phyloP scores from a whole-genome alignment of 1,140 invertebrate species.

The Bilobella aurantiaca region DNA sequence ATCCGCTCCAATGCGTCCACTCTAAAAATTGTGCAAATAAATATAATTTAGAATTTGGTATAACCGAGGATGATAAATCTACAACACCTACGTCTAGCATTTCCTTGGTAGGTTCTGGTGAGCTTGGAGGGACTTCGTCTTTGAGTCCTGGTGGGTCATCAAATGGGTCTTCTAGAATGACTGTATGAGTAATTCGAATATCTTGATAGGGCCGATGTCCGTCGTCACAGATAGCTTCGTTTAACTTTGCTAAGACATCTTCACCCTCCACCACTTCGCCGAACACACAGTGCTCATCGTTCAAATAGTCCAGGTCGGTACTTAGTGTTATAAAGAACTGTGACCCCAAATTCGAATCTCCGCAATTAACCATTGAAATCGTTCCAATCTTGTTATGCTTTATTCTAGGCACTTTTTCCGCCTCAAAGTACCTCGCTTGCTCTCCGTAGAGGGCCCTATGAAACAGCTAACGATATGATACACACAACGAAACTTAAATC shows the following conservation, averaged over 20 bases:
- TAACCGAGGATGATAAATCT: neutral
- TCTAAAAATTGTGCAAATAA: conserved; percentile 42
- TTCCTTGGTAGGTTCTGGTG: conserved; percentile 77
- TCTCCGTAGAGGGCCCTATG: conserved; percentile 63
- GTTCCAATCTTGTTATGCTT: conserved; percentile 76
- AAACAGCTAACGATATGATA: conserved; percentile 1
- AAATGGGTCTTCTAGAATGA: conserved; percentile 92
- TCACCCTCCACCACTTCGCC: conserved; percentile 89
- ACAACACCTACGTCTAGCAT: conserved; percentile 48
- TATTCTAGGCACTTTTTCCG: conserved; percentile 79
- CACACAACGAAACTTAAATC: neutral
- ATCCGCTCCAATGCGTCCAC: conserved; percentile 83
- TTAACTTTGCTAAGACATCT: conserved; percentile 77
- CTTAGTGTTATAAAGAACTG: conserved; percentile 95
- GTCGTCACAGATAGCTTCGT: conserved; percentile 87
- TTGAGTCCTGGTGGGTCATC: conserved; percentile 68
- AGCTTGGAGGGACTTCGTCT: conserved; percentile 56
- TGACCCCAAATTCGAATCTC: conserved; percentile 83
- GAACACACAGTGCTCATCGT: conserved; percentile 91
- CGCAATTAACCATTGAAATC: conserved; percentile 92
- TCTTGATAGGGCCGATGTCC: conserved; percentile 88
- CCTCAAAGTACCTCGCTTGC: conserved; percentile 82
- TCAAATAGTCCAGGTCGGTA: conserved; percentile 78
- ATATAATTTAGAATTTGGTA: neutral
- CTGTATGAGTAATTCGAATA: conserved; percentile 92